Conservation (phyloP, 1,140 invertebrate genomes). For the Drosophila santomea region DNA sequence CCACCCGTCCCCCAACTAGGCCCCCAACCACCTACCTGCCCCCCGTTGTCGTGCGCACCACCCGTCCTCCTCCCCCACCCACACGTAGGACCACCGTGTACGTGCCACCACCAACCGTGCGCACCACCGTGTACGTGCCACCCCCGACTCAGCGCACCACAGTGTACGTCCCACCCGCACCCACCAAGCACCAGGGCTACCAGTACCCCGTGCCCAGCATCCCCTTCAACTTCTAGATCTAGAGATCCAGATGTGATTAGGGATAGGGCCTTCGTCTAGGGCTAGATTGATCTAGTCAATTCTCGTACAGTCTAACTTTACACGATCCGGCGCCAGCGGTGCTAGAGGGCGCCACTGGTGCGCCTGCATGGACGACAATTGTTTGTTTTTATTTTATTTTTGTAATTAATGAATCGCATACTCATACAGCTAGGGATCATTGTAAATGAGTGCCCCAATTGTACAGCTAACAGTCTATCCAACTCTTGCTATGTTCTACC, state of each 20-base stretch:
- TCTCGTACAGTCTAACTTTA: constrained; percentile 73
- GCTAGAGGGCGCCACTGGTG: constrained; percentile 51
- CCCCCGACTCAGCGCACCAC: constrained; percentile 49
- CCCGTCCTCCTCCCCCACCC: constrained; percentile 45
- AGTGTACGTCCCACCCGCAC: constrained; percentile 61
- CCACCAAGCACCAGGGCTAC: constrained; percentile 83
- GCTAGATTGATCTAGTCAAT: constrained; percentile 84
- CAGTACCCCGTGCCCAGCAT: constrained; percentile 85
- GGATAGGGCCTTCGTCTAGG: constrained; percentile 69
- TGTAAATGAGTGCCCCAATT: constrained; percentile 49
- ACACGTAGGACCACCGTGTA: constrained; percentile 22
- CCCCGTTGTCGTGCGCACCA: constrained; percentile 25
- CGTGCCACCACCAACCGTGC: constrained; percentile 35
- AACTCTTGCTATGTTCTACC: constrained; percentile 55
- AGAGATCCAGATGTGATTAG: constrained; percentile 14
- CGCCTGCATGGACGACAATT: constrained; percentile 43
- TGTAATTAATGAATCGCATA: constrained; percentile 75
- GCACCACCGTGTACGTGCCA: constrained; percentile 31
- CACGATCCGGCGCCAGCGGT: constrained; percentile 61
- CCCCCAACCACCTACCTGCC: constrained; percentile 48
- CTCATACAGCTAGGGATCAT: constrained; percentile 67
- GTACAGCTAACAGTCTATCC: constrained; percentile 62
- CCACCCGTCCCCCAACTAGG: constrained; percentile 15
- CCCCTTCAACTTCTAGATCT: constrained; percentile 82
- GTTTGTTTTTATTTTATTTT: constrained; percentile 72